phyloP scores from a whole-genome alignment of 2,113 vertebrate genomes.

The Lepidothrix coronata region DNA sequence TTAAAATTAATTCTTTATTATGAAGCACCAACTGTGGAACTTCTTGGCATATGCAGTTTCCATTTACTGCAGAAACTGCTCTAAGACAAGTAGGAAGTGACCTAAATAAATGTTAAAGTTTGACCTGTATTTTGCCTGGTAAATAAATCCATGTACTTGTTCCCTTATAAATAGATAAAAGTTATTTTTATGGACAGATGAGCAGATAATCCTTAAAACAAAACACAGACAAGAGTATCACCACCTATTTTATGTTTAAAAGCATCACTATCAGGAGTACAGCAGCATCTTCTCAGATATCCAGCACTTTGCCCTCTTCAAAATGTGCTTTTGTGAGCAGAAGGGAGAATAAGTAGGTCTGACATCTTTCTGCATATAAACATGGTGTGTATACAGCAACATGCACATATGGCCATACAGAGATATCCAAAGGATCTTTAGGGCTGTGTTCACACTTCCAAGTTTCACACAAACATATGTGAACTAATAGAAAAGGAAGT shows the following conservation, averaged over 20 bases:
- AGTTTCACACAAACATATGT: neutral
- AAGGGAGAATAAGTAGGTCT: neutral
- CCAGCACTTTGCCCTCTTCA: neutral
- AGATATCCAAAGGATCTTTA: neutral
- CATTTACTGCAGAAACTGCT: neutral
- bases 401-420: neutral
- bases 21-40: neutral
- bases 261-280: neutral
- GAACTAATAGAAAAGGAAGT: neutral
- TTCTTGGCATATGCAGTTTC: neutral
- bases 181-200: neutral
- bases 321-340: neutral
- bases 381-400: neutral
- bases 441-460: neutral
- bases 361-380: neutral
- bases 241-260: neutral
- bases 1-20: neutral
- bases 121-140: neutral
- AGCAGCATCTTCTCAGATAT: neutral
- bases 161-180: neutral
- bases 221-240: neutral
- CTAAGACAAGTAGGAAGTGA: neutral
- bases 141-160: neutral
- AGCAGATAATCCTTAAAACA: neutral
- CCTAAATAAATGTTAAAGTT: neutral